phyloP scores from a whole-genome alignment of 1,140 invertebrate species.

The Radopholus similis region DNA sequence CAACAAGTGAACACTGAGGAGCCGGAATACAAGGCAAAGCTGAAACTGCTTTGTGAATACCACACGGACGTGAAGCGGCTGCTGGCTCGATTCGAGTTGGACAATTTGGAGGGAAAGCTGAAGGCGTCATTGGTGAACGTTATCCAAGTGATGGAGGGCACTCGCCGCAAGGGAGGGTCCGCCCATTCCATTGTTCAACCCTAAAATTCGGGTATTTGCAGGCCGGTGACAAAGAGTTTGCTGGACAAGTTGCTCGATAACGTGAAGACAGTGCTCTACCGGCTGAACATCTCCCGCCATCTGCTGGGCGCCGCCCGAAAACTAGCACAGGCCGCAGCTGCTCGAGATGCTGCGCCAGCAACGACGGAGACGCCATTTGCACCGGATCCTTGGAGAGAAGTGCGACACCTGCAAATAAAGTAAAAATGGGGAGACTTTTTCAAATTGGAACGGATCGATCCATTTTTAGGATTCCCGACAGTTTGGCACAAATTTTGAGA shows the following conservation, averaged over 20 bases:
- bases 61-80: slow-evolving; percentile 10
- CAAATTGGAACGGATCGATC: not conserved
- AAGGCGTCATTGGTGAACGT: slow-evolving; percentile 11
- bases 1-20: slow-evolving; percentile 9
- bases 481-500: not conserved
- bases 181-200: no score
- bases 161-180: slow-evolving; percentile 10
- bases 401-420: slow-evolving; percentile 22
- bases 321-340: not conserved
- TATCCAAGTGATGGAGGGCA: slow-evolving; percentile 21
- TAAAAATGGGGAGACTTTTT: slow-evolving; percentile 13
- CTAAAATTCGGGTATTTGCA: no score
- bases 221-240: not conserved
- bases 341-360: not conserved
- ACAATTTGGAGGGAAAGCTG: slow-evolving; percentile 8
- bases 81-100: slow-evolving; percentile 9
- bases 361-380: not conserved
- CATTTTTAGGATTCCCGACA: slow-evolving; percentile 13
- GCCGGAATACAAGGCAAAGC: slow-evolving; percentile 1
- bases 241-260: slow-evolving; percentile 7
- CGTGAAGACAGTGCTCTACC: slow-evolving; percentile 5
- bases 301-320: slow-evolving; percentile 1
- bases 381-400: slow-evolving; percentile 21
- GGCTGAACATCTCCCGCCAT: slow-evolving; percentile 2
- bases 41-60: not conserved